Conservation (phyloP, 23 tunicate genomes). For the Phallusia fumigata region DNA sequence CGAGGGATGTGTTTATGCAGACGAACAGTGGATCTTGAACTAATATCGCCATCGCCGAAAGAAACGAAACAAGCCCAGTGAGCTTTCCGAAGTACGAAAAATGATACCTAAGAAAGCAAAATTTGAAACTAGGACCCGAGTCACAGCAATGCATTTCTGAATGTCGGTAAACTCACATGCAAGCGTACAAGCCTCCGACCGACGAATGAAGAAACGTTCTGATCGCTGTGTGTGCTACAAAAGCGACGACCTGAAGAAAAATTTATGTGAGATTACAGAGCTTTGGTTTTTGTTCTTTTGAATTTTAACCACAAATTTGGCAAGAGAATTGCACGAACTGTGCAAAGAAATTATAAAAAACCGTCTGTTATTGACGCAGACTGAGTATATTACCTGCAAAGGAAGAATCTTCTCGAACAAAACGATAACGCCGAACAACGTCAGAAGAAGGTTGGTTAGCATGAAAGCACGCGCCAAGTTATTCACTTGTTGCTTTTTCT, state of each 20-base stretch:
- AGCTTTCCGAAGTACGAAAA: constrained; percentile 77
- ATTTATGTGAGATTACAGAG: too few species aligned
- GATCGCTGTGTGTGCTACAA: constrained; percentile 84
- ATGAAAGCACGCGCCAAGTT: constrained; percentile 72
- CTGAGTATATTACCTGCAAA: constrained; percentile 49
- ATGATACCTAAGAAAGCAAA: neutral
- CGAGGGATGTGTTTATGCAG: constrained; percentile 40
- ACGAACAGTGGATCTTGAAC: constrained; percentile 87
- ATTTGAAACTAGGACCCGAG: neutral
- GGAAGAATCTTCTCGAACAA: constrained; percentile 59
- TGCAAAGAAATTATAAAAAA: too few species aligned
- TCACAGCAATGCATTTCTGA: neutral
- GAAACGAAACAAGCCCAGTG: constrained; percentile 89
- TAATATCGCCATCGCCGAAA: constrained; percentile 78
- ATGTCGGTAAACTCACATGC: constrained; percentile 61
- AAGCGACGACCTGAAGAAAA: constrained; percentile 67
- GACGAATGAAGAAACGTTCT: constrained; percentile 97
- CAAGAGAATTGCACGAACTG: too few species aligned
- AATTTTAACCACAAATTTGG: too few species aligned
- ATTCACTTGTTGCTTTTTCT: constrained; percentile 57
- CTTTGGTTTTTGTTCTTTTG: neutral
- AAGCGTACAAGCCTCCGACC: constrained; percentile 84
- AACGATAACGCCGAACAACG: constrained; percentile 70
- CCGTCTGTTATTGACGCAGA: too few species aligned
- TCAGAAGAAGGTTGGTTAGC: constrained; percentile 58